Evolutionary conservation across 2,888 invertebrate species (phyloP).

Genomic region (Dolomedes plantarius): DNA sequence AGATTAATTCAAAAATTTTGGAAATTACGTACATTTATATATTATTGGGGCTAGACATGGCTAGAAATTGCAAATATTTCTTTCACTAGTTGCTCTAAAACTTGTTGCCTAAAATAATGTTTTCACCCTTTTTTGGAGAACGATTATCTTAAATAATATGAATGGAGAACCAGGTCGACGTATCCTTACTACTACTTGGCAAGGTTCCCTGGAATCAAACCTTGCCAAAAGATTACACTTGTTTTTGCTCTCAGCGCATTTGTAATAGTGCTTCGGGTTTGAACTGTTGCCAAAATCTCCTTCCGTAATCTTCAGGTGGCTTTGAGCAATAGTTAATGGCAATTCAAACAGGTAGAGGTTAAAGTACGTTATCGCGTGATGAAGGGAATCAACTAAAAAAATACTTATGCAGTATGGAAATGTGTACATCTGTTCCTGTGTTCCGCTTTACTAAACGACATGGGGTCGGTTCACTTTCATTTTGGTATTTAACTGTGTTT

Average conservation of each 20-base stretch:
- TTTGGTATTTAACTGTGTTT: no score
- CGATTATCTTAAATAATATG: not conserved
- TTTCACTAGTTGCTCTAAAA: not conserved
- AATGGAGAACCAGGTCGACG: slow-evolving; percentile 1
- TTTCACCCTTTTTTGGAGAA: no score
- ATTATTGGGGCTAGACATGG: no score
- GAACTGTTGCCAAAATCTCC: slow-evolving; percentile 42
- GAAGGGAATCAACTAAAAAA: not conserved
- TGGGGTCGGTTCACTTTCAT: not conserved
- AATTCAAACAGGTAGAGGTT: not conserved
- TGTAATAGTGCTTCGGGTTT: slow-evolving; percentile 22
- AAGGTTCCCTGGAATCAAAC: slow-evolving; percentile 21
- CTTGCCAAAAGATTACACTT: not conserved
- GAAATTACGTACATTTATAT: no score
- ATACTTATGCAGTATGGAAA: not conserved
- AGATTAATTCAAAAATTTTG: no score
- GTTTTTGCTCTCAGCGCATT: not conserved
- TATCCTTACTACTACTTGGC: slow-evolving; percentile 41
- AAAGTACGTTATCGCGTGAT: not conserved
- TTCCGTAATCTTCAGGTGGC: slow-evolving; percentile 58
- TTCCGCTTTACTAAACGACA: not conserved
- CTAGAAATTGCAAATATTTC: no score
- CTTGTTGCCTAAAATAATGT: slow-evolving; percentile 1
- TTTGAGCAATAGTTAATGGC: not conserved
- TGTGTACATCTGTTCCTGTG: not conserved